Evolutionary conservation across 2,888 invertebrate species (phyloP).

Genomic region (Clunio marinus): DNA sequence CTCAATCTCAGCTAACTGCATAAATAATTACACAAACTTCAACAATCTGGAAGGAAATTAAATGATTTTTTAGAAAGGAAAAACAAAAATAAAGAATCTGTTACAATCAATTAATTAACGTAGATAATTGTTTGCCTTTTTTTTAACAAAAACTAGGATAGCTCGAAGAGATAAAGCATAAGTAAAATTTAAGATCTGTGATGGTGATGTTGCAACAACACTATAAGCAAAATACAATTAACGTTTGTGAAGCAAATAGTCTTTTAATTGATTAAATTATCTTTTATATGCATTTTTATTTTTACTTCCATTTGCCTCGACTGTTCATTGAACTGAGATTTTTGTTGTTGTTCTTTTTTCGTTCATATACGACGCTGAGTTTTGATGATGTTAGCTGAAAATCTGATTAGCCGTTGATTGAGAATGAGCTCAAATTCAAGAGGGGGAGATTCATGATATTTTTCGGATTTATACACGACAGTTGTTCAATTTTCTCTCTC

Average conservation of each 20-base stretch:
- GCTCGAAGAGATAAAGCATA: not conserved
- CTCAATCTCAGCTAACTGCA: too few species aligned
- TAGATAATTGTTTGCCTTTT: constrained; percentile 4
- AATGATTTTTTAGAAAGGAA: constrained; percentile 9
- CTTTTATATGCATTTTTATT: not conserved
- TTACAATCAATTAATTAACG: constrained; percentile 17
- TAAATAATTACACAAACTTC: too few species aligned
- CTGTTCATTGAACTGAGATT: constrained; percentile 4
- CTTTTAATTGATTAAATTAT: constrained; percentile 10
- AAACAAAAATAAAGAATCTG: not conserved
- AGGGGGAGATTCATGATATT: too few species aligned
- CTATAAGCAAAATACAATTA: not conserved
- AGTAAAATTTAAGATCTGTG: not conserved
- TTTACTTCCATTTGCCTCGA: not conserved
- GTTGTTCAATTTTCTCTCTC: not conserved
- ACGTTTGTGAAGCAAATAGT: not conserved
- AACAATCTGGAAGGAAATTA: too few species aligned
- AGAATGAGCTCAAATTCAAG: too few species aligned
- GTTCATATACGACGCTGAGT: too few species aligned
- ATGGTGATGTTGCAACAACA: not conserved
- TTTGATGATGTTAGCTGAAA: constrained; percentile 2
- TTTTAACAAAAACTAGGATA: not conserved
- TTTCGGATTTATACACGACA: too few species aligned
- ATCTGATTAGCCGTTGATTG: constrained; percentile 2
- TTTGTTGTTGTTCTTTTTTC: not conserved